Evolutionary conservation across 2,888 invertebrate species (phyloP).

Genomic region (Timema cristinae): DNA sequence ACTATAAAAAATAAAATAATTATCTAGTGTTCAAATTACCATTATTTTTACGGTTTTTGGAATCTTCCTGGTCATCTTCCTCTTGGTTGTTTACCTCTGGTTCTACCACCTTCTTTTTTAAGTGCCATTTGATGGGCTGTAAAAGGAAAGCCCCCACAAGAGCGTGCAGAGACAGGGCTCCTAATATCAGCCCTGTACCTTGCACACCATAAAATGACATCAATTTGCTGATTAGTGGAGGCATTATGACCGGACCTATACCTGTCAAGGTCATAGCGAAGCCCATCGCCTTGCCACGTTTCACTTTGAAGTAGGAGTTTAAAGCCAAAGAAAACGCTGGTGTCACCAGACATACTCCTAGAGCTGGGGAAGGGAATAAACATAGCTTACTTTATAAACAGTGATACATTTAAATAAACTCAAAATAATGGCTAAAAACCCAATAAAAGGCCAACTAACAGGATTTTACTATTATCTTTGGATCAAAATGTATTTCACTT

Average conservation of each 20-base stretch:
- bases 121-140: constrained; percentile 66
- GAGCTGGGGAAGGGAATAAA: constrained; percentile 45
- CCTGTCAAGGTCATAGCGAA: constrained; percentile 62
- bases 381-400: constrained; percentile 31
- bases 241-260: constrained; percentile 63
- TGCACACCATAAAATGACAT: constrained; percentile 55
- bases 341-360: constrained; percentile 58
- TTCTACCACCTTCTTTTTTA: constrained; percentile 41
- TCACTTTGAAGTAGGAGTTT: constrained; percentile 61
- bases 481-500: no score
- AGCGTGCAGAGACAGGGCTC: constrained; percentile 58
- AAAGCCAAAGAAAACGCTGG: constrained; percentile 59
- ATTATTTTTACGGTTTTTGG: no score
- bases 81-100: no score
- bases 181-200: constrained; percentile 59
- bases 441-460: no score
- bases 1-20: no score
- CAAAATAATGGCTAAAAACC: no score
- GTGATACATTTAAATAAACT: constrained; percentile 30
- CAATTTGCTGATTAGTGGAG: constrained; percentile 55
- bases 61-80: no score
- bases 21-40: no score
- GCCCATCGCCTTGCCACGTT: constrained; percentile 59
- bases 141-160: constrained; percentile 56
- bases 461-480: no score